Conservation (phyloP, 1,140 invertebrate genomes). For the Drosophila funebris region DNA sequence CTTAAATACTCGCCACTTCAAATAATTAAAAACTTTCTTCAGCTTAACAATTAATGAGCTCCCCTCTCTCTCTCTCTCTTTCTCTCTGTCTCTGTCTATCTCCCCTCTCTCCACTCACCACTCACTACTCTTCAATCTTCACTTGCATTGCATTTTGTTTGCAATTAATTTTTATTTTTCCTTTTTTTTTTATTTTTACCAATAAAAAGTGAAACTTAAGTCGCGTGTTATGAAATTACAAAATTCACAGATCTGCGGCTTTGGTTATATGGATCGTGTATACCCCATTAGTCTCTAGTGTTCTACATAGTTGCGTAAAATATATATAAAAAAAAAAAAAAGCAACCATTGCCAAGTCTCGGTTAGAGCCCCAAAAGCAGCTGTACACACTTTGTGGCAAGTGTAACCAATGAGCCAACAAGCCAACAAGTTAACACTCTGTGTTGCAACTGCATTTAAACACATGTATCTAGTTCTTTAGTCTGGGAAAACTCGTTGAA, state of each 20-base stretch:
- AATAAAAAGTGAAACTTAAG: slow-evolving; percentile 75
- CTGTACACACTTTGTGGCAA: slow-evolving; percentile 25
- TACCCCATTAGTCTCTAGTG: background rate
- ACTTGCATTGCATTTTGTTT: slow-evolving; percentile 23
- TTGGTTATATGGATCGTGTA: slow-evolving; percentile 4
- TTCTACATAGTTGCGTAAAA: slow-evolving; percentile 37
- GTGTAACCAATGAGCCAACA: background rate
- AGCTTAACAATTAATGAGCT: slow-evolving; percentile 52
- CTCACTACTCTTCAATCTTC: too few relatives aligned
- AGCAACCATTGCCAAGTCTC: slow-evolving; percentile 16
- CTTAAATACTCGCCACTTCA: slow-evolving; percentile 46
- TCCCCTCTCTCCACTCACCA: too few relatives aligned
- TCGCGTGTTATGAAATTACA: slow-evolving; percentile 38
- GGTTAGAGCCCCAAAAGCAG: slow-evolving; percentile 15
- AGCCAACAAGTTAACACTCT: background rate
- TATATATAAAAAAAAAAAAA: too few relatives aligned
- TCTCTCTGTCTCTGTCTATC: background rate
- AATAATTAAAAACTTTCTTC: slow-evolving; percentile 67
- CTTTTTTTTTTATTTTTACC: too few relatives aligned
- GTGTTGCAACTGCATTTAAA: slow-evolving; percentile 8
- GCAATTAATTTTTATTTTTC: slow-evolving; percentile 6
- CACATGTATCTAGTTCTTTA: background rate
- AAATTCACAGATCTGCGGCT: slow-evolving; percentile 15
- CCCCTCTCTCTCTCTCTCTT: background rate
- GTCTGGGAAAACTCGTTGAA: background rate